Base-by-base conservation (phyloP, 2,797 vertebrate genomes). In the Tokudaia tokunoshimensis region DNA sequence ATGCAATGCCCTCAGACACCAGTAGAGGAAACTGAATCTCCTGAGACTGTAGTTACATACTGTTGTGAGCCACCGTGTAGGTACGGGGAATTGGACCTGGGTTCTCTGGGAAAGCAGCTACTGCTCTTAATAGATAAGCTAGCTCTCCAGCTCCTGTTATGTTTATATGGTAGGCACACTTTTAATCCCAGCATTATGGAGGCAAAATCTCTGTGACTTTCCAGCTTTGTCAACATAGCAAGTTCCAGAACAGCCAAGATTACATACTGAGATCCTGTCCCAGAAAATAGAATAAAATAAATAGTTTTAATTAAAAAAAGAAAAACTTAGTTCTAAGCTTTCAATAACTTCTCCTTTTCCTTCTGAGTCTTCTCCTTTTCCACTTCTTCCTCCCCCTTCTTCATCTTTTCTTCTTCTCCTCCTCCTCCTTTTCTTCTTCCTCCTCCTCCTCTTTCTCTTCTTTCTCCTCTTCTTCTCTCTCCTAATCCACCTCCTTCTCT, bases 271-370 rank as follows among this genome's bases (percentile, higher is more conserved):
- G 67, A n/a, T 9, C 34, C 67, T 70, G 80, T 83, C 57, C 44
- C 24, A 63, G 41, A 83, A 59, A 82, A 41, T 61, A 59, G 20
- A 75, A 26, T 44, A 84, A 84, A 63, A 31, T 24, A 63, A 34
- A 65, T 34, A 47, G 44, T 44, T 83, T 83, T 44, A 61, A 61
- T 29, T 41, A 29, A 41, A 37, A 37, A 41, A 76, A 50, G 19
- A 76, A 92, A 81, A 90, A 61, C 75, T 79, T 86, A 94, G 3
- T 29, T 84, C 50, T 92, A 57, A 92, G 31, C 11, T 94, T 91
- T 29, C 13, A 67, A 24, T 50, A 67, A 85, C 17, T 22, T 80
- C 31, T 55, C 19, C 1, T 55, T 4, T 7, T 26, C 67, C 34
- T 41, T 26, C 74, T 75, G 41, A 75, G 44, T 26, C 11, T 74